Conservation (phyloP, 2,113 vertebrate species). For the Corythornis cristatus region DNA sequence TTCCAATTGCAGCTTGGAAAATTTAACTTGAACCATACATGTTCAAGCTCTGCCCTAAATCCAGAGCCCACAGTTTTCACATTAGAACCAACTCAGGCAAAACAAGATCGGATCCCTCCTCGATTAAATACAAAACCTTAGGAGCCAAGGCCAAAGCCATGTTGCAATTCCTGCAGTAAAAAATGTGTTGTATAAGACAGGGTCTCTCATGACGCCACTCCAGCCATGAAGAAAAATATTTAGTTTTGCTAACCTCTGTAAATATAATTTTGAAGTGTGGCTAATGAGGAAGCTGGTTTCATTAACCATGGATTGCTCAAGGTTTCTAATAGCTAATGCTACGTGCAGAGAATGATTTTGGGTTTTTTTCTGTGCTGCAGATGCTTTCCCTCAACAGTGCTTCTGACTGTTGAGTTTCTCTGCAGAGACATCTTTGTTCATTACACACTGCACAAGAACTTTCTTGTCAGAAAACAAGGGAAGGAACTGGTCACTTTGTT, state of each 20-base stretch:
- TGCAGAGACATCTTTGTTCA: accelerated
- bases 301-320: not conserved
- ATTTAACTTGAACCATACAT: not conserved
- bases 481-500: not conserved
- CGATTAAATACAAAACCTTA: not conserved
- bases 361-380: not conserved
- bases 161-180: not conserved
- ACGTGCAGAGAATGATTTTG: not conserved
- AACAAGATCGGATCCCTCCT: not conserved
- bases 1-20: not conserved
- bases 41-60: not conserved
- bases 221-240: conserved; percentile 35
- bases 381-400: not conserved
- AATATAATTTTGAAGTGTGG: conserved; percentile 18
- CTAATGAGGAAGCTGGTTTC: conserved; percentile 10
- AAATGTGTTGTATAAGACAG: not conserved
- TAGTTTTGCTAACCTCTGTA: conserved; percentile 31
- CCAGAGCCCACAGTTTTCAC: conserved; percentile 8
- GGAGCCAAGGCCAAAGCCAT: conserved; percentile 1
- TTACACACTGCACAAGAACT: accelerated
- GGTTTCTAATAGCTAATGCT: conserved; percentile 4
- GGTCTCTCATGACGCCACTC: not conserved
- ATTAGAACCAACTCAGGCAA: not conserved
- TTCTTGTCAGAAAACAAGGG: not conserved
- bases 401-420: not conserved